Evolutionary conservation across 2,797 vertebrate genomes (phyloP).

Genomic region (Phylloscopus collybita): DNA sequence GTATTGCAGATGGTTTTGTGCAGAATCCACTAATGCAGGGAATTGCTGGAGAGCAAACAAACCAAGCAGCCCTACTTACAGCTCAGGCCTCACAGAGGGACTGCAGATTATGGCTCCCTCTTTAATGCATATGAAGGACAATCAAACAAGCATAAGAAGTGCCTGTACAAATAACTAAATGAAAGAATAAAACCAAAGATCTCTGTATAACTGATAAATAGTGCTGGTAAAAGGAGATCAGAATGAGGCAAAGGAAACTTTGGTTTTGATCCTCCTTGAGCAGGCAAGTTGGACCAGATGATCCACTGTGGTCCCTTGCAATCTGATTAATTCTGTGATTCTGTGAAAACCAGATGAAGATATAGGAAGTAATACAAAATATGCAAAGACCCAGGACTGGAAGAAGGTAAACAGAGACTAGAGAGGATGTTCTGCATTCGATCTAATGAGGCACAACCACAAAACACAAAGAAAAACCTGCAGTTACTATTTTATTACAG

Average conservation of each 20-base stretch:
- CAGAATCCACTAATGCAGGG: not conserved
- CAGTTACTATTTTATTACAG: not conserved
- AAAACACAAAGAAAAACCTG: not conserved
- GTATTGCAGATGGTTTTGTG: not conserved
- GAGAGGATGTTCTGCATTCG: not conserved
- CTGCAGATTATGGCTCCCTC: not conserved
- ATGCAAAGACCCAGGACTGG: not conserved
- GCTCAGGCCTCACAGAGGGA: not conserved
- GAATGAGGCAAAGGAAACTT: not conserved
- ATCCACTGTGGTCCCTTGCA: not conserved
- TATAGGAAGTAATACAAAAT: not conserved
- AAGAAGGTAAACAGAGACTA: not conserved
- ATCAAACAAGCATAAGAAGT: not conserved
- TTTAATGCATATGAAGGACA: not conserved
- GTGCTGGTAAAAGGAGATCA: not conserved
- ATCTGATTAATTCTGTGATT: not conserved
- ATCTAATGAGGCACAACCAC: not conserved
- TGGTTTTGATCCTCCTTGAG: not conserved
- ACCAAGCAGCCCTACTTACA: not conserved
- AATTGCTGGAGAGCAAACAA: not conserved
- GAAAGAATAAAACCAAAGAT: not conserved
- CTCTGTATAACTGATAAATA: not conserved
- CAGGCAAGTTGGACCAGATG: not conserved
- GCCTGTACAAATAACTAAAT: not conserved
- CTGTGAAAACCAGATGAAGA: not conserved